These are phyloP conservation scores for Oophaga sylvatica DNA, from an alignment of 2,797 vertebrate genomes.

Conservation along the genomic window DNA sequence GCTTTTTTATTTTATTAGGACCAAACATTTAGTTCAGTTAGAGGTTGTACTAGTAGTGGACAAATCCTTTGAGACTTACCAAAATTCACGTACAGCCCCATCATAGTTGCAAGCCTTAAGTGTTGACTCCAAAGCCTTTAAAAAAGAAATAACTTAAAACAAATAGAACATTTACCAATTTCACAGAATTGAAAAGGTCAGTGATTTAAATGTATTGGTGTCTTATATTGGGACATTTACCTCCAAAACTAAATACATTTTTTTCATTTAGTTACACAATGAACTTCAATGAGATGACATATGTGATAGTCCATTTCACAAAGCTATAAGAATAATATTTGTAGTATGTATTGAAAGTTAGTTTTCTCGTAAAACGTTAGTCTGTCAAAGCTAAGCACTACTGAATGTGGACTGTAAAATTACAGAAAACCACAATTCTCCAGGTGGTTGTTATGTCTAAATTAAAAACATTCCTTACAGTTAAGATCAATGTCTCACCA, in stretches of 20 bases:
- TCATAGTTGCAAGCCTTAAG: too few relatives aligned
- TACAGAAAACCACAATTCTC: constrained; percentile 62
- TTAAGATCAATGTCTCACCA: constrained; percentile 74
- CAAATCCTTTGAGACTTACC: too few relatives aligned
- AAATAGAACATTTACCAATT: not conserved
- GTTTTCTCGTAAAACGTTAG: constrained; percentile 41
- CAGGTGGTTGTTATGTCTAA: constrained; percentile 64
- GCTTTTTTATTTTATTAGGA: too few relatives aligned
- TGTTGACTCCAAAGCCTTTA: too few relatives aligned
- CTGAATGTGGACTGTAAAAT: constrained; percentile 48
- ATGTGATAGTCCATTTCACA: constrained; percentile 15
- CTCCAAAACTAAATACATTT: not conserved
- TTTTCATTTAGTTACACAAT: not conserved
- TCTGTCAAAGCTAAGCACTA: constrained; percentile 44
- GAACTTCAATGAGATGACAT: not conserved
- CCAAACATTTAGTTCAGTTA: too few relatives aligned
- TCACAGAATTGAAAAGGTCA: not conserved
- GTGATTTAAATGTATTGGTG: not conserved
- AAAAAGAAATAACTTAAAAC: not conserved
- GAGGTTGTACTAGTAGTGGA: too few relatives aligned
- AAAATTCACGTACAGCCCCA: too few relatives aligned
- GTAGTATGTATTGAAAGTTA: constrained; percentile 39
- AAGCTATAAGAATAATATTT: constrained; percentile 23
- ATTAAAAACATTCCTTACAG: constrained; percentile 69
- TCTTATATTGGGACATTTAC: not conserved